Evolutionary conservation across 2,113 vertebrate species (phyloP), one percentile per base, ranked within the genome.

Genomic region (Coracopsis vasa): DNA sequence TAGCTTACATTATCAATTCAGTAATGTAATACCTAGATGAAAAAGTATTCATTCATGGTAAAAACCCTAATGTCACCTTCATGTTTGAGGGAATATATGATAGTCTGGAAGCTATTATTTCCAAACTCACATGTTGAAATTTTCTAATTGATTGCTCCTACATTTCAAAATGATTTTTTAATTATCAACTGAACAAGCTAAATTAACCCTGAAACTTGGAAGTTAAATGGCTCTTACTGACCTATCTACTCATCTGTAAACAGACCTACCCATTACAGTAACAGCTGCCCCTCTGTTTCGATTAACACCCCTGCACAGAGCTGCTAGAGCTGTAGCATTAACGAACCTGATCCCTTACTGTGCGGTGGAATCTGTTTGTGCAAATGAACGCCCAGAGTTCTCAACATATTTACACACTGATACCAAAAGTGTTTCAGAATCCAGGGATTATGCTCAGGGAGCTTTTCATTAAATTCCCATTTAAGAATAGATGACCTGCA

Each of bases 111-210:
- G 84, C 65, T 64, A 66, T 58, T 90, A 72, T 88, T 94, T 90
- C 80, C 84, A 70, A 94, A 73, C 15, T 60, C 75, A 62, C 58
- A 83, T 28, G 54, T n/a, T 91, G 83, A 80, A 88, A 92, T 92
- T 94, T 95, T 94, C 90, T 95, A 75, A 87, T 54, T 92, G 86
- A 91, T 65, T 86, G 91, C 54, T 92, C 89, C 44, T 37, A 89
- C 2, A 0, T 91, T 79, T 89, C 73, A 94, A 91, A 94, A 91
- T 81, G 6, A 60, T 78, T 88, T 92, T 81, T 72, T 74, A 91
- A 91, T 78, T 83, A 86, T 39, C 51, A 75, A n/a, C 24, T 58
- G 82, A 85, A 90, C 51, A 83, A 86, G 87, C 28, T 94, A 92
- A 86, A 88, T 90, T 95, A 94, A 96, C 64, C 73, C 50, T 70